Evolutionary conservation across 2,888 invertebrate genomes (phyloP).

Genomic region (Tenthredo mesomela): DNA sequence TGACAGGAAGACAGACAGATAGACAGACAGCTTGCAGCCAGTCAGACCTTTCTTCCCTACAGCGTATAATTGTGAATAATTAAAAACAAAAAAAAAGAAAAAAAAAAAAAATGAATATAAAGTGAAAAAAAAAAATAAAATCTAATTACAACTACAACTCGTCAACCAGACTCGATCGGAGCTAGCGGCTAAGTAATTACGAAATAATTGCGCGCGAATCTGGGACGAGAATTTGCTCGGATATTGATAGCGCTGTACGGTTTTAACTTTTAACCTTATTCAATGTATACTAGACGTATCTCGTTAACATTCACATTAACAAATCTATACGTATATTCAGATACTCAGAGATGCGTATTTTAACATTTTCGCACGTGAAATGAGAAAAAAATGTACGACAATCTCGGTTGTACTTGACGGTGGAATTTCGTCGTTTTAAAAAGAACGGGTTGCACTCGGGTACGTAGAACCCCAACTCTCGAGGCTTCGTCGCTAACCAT

Average conservation of each 20-base stretch:
- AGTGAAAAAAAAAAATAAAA: background rate
- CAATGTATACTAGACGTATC: background rate
- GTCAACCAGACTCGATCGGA: conserved; percentile 45
- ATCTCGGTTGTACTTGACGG: conserved; percentile 24
- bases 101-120: too few species aligned
- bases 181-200: conserved; percentile 36
- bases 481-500: conserved; percentile 49
- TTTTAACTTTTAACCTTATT: conserved; percentile 28
- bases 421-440: background rate
- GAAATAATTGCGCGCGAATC: conserved; percentile 40
- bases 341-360: background rate
- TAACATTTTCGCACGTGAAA: background rate
- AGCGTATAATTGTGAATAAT: conserved; percentile 49
- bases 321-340: background rate
- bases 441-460: conserved; percentile 22
- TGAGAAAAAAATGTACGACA: background rate
- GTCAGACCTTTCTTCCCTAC: conserved; percentile 6
- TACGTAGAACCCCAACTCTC: conserved; percentile 17
- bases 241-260: conserved; percentile 15
- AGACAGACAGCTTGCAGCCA: conserved; percentile 25
- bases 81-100: background rate
- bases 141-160: conserved; percentile 43
- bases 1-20: conserved; percentile 37
- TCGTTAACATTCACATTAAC: background rate
- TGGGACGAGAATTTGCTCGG: conserved; percentile 41